Evolutionary conservation across 2,888 invertebrate species (phyloP).

Genomic region (Resseliella maxima): DNA sequence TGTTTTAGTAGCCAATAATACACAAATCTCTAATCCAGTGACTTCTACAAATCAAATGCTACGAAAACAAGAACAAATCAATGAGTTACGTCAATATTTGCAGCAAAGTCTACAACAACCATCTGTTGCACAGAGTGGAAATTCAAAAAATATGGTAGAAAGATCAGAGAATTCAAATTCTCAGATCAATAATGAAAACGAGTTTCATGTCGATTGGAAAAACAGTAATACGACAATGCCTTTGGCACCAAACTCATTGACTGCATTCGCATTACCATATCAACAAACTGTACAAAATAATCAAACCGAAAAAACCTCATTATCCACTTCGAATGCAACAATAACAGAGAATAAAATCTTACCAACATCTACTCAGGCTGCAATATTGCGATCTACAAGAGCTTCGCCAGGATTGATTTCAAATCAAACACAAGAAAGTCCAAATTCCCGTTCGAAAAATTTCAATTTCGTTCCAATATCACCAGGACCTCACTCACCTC

Average conservation of each 20-base stretch:
- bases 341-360: neutral
- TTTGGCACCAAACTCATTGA: conserved; percentile 1
- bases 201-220: neutral
- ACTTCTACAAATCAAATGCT: conserved; percentile 61
- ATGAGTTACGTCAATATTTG: conserved; percentile 70
- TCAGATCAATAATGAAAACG: neutral
- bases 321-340: no score
- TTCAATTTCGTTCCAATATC: conserved; percentile 90
- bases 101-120: conserved; percentile 59
- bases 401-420: neutral
- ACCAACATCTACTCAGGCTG: neutral
- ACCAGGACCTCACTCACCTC: conserved; percentile 78
- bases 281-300: conserved; percentile 26
- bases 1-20: conserved; percentile 64
- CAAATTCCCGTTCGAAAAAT: conserved; percentile 80
- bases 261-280: conserved; percentile 35
- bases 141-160: neutral
- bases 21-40: conserved; percentile 68
- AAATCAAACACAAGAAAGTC: conserved; percentile 69
- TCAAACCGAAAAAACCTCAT: conserved; percentile 27
- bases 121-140: conserved; percentile 56
- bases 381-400: conserved; percentile 70
- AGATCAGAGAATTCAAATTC: neutral
- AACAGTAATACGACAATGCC: neutral
- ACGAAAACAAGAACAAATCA: conserved; percentile 72